phyloP scores from a whole-genome alignment of 2,888 invertebrate genomes.

The Conops quadrifasciatus region DNA sequence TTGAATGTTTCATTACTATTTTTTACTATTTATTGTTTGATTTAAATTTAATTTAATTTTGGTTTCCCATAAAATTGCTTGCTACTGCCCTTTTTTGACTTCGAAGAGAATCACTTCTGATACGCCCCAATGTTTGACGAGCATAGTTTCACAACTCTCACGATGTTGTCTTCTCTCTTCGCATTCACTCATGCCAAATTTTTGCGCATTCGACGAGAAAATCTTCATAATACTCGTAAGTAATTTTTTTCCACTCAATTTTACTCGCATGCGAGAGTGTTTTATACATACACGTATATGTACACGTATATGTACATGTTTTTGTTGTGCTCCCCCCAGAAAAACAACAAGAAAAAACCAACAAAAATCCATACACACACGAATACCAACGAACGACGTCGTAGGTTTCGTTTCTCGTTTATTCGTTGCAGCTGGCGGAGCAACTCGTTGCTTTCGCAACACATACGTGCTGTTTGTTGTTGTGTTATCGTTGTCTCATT shows the following conservation, averaged over 20 bases:
- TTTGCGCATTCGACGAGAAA: not conserved
- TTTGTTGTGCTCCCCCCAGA: not conserved
- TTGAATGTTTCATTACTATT: no score
- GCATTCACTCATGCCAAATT: not conserved
- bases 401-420: not conserved
- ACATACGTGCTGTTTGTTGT: conserved; percentile 24
- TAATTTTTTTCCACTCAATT: not conserved
- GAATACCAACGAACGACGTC: not conserved
- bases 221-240: not conserved
- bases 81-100: no score
- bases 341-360: not conserved
- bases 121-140: no score
- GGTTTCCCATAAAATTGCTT: no score
- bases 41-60: no score
- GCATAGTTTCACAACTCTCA: no score
- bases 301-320: not conserved
- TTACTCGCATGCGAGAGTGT: not conserved
- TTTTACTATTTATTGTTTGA: no score
- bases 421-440: conserved; percentile 25
- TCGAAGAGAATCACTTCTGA: no score
- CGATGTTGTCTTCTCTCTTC: no score
- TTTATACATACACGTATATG: not conserved
- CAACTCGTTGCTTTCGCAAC: conserved; percentile 4
- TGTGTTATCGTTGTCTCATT: conserved; percentile 1
- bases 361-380: not conserved